These are phyloP conservation scores for Harlomillsia oculata DNA, from an alignment of 1,140 invertebrate species.

Conservation along the genomic window DNA sequence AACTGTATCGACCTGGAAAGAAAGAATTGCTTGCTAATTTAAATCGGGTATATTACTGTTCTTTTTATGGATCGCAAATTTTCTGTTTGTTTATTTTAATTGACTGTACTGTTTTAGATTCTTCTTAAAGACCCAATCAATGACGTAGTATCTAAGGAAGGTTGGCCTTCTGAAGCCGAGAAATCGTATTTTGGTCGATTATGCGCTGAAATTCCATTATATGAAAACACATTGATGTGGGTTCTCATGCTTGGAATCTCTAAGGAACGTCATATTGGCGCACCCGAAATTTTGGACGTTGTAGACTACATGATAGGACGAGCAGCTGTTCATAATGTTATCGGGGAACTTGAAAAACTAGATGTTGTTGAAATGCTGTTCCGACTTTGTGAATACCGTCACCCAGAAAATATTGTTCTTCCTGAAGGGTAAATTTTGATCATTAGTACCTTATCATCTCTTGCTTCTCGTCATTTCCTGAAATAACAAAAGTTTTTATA, in stretches of 20 bases:
- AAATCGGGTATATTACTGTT: constrained; percentile 55
- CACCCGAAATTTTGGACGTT: constrained; percentile 74
- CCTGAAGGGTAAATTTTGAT: constrained; percentile 53
- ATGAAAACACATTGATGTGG: constrained; percentile 68
- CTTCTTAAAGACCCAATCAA: constrained; percentile 26
- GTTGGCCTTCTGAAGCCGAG: constrained; percentile 86
- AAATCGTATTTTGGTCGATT: constrained; percentile 64
- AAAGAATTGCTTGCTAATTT: constrained; percentile 67
- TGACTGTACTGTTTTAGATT: constrained; percentile 12
- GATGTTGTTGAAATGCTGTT: constrained; percentile 84
- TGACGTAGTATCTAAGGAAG: constrained; percentile 54
- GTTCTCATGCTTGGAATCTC: constrained; percentile 73
- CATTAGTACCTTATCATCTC: not conserved
- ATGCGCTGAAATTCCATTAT: constrained; percentile 75
- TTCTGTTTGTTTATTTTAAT: not conserved
- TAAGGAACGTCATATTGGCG: constrained; percentile 69
- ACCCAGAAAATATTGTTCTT: constrained; percentile 83
- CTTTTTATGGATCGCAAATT: not conserved
- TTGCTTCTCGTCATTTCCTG: not conserved
- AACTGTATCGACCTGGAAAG: constrained; percentile 59
- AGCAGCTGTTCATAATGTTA: constrained; percentile 61
- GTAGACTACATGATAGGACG: constrained; percentile 72
- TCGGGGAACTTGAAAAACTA: constrained; percentile 53
- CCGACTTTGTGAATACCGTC: constrained; percentile 78
- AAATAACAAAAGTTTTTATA: not conserved